Evolutionary conservation across 2,113 vertebrate genomes (phyloP), one percentile per base, ranked within the genome.

Genomic region (Rhinoptilus africanus): DNA sequence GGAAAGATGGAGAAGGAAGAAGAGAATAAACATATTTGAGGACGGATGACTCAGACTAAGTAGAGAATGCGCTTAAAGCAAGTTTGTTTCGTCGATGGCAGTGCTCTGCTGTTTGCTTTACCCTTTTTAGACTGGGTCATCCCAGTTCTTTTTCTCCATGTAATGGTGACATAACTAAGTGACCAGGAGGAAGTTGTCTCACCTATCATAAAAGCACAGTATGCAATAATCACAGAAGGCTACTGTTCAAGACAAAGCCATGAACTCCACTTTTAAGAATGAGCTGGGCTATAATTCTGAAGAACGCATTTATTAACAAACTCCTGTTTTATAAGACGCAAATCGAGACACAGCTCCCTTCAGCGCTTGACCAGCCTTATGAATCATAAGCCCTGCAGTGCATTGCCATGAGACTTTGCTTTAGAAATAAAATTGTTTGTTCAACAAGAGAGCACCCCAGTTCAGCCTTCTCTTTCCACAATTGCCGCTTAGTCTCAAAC

Each of bases 291-390:
- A 21, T 93, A 91, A 88, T 76, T 94, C 88, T 89, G 51, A 93
- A 91, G 51, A 96, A 78, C 0, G 3, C 30, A 23, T 85, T 93
- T 96, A 95, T 82, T 89, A 94, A 53, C 62, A 64, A 92, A 92
- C 71, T 75, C 51, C 64, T 67, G 30, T 6, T 91, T 96, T 64
- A 48, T 85, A 92, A 94, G 60, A 51, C 11, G 9, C 74, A 80
- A 91, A 96, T 89, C 86, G 88, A 96, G 77, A 75, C 74, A 71
- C 20, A 54, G 67, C 15, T 92, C 91, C 83, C 69, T 92, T 85
- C 77, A 94, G 67, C 15, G 12, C 27, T 72, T 3, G 4, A 30
- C 74, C 3, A 1, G n/a, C 83, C 88, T 81, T 54, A 91, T 75
- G 67, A 93, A 75, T 82, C 86, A 85, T 53, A 18, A 94, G 54